Conservation (phyloP, 2,888 invertebrate species). For the Piscicola geometra region DNA sequence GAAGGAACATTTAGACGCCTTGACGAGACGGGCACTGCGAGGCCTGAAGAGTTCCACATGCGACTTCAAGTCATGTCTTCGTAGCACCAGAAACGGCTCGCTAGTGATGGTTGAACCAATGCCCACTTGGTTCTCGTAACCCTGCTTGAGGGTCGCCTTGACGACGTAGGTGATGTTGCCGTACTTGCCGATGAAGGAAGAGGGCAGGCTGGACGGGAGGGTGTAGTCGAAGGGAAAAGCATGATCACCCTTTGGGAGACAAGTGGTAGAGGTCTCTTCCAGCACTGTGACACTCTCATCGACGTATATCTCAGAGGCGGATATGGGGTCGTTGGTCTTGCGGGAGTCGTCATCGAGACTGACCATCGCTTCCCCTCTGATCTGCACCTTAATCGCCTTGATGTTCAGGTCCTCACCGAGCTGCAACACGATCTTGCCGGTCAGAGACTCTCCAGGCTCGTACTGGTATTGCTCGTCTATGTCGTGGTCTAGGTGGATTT, state of each 20-base stretch:
- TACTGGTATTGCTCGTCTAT: conserved; percentile 56
- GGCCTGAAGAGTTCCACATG: conserved; percentile 40
- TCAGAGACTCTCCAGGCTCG: conserved; percentile 53
- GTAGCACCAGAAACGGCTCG: conserved; percentile 53
- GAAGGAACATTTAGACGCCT: conserved; percentile 46
- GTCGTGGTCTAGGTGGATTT: conserved; percentile 53
- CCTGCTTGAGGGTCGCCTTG: conserved; percentile 50
- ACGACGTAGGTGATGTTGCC: conserved; percentile 55
- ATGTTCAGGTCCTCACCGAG: conserved; percentile 40
- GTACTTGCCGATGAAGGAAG: conserved; percentile 55
- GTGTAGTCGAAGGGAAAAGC: conserved; percentile 52
- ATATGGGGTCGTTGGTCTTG: conserved; percentile 32
- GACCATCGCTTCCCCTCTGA: conserved; percentile 47
- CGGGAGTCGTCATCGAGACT: conserved; percentile 50
- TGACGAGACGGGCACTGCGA: conserved; percentile 40
- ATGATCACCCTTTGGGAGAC: conserved; percentile 48
- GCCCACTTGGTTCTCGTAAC: conserved; percentile 46
- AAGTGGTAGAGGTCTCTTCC: conserved; percentile 34
- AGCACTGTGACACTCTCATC: conserved; percentile 47
- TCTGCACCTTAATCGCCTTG: conserved; percentile 43
- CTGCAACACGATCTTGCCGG: conserved; percentile 46
- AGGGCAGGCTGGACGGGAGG: conserved; percentile 52
- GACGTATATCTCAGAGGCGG: conserved; percentile 52
- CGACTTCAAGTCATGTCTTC: conserved; percentile 40
- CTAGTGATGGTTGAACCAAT: conserved; percentile 51